phyloP scores from a whole-genome alignment of 1,140 invertebrate species.

The Diploscapter pachys region DNA sequence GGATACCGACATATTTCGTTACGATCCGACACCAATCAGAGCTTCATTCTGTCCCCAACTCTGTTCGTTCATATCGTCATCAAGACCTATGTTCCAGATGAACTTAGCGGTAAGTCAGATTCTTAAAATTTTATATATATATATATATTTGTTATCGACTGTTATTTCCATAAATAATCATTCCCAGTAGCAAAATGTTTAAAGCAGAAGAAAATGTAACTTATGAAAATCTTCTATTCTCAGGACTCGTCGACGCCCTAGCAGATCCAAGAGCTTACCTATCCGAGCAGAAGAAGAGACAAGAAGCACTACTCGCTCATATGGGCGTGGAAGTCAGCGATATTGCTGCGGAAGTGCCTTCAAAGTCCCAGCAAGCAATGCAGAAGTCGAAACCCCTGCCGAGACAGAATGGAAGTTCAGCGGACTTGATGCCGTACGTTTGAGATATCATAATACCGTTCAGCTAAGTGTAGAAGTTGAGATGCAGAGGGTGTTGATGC shows the following conservation, averaged over 20 bases:
- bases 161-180: not conserved
- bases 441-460: no score
- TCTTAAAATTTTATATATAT: no score
- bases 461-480: no score
- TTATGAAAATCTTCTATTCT: not conserved
- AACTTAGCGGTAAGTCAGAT: constrained; percentile 70
- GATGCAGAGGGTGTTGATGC: no score
- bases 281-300: constrained; percentile 82
- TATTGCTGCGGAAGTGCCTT: constrained; percentile 62
- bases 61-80: constrained; percentile 97
- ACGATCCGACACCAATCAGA: constrained; percentile 95
- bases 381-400: constrained; percentile 7
- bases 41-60: constrained; percentile 86
- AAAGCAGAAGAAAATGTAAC: not conserved
- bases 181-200: not conserved
- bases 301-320: constrained; percentile 80
- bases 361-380: constrained; percentile 1
- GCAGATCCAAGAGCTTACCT: constrained; percentile 90
- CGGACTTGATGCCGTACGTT: no score
- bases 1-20: constrained; percentile 94
- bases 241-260: constrained; percentile 89
- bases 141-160: not conserved
- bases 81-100: constrained; percentile 99
- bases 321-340: constrained; percentile 85
- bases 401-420: not conserved